Evolutionary conservation across 2,888 invertebrate species (phyloP).

Genomic region (Xylocampa areola): DNA sequence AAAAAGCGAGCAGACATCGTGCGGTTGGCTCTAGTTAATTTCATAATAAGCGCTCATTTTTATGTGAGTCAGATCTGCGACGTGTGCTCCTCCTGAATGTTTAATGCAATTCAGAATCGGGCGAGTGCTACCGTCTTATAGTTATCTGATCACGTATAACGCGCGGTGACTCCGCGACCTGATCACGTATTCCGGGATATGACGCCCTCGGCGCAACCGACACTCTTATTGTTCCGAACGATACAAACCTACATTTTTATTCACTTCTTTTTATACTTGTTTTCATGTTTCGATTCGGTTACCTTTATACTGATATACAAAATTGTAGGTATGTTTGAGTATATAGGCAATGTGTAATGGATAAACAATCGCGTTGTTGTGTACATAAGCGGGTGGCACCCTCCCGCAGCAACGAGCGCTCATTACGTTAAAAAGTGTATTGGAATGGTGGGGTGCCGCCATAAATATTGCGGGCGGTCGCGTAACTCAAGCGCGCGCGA

Average conservation of each 20-base stretch:
- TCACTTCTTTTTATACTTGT: conserved; percentile 52
- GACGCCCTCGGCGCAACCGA: conserved; percentile 78
- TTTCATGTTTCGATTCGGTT: conserved; percentile 49
- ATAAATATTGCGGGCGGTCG: conserved; percentile 90
- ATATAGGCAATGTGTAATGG: conserved; percentile 55
- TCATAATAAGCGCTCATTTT: conserved; percentile 89
- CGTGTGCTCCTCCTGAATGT: conserved; percentile 82
- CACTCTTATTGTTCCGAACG: conserved; percentile 70
- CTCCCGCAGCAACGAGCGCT: conserved; percentile 77
- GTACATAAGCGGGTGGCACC: conserved; percentile 68
- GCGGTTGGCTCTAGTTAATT: conserved; percentile 85
- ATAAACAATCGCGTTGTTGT: conserved; percentile 61
- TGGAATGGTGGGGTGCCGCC: conserved; percentile 84
- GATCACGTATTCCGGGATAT: conserved; percentile 82
- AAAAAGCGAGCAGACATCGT: conserved; percentile 79
- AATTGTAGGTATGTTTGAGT: conserved; percentile 38
- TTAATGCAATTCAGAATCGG: conserved; percentile 82
- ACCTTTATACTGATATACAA: conserved; percentile 22
- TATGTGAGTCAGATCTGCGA: conserved; percentile 81
- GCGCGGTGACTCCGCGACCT: conserved; percentile 72
- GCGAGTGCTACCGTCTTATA: conserved; percentile 65
- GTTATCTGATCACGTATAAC: conserved; percentile 71
- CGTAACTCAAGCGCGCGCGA: conserved; percentile 88
- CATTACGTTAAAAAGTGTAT: conserved; percentile 90
- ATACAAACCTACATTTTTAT: conserved; percentile 60